Evolutionary conservation across 1,140 invertebrate genomes (phyloP).

Genomic region (Tetragonula clypearis): DNA sequence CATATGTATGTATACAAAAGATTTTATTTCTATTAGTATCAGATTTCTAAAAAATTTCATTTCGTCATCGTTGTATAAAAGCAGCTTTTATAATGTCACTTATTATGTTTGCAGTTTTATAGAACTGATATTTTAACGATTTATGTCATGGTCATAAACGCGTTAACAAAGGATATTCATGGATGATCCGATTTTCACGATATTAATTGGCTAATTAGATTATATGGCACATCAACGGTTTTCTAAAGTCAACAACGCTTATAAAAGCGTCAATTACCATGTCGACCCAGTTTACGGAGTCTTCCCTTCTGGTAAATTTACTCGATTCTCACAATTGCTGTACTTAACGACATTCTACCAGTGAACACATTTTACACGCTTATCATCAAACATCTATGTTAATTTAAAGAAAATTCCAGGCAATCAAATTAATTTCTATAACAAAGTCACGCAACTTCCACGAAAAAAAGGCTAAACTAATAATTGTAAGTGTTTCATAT

Average conservation of each 20-base stretch:
- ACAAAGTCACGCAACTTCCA: neutral
- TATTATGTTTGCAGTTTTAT: neutral
- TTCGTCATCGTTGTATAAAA: neutral
- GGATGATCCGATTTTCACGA: conserved; percentile 52
- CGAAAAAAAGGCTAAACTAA: neutral
- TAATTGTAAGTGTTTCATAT: neutral
- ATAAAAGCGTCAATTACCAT: conserved; percentile 25
- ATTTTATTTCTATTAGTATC: conserved; percentile 10
- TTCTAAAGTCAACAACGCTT: conserved; percentile 46
- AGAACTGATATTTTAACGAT: neutral
- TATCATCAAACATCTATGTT: neutral
- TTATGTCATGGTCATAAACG: neutral
- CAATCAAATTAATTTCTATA: neutral
- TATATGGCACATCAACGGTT: conserved; percentile 46
- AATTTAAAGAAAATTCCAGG: neutral
- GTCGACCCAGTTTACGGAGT: neutral
- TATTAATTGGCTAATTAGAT: conserved; percentile 54
- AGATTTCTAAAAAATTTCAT: conserved; percentile 3
- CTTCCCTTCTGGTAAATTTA: conserved; percentile 6
- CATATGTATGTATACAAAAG: neutral
- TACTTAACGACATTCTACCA: neutral
- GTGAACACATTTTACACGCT: neutral
- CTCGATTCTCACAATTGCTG: neutral
- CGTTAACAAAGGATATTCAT: conserved; percentile 23
- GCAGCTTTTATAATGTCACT: neutral